phyloP scores from a whole-genome alignment of 2,113 vertebrate genomes.

The Cervus canadensis region DNA sequence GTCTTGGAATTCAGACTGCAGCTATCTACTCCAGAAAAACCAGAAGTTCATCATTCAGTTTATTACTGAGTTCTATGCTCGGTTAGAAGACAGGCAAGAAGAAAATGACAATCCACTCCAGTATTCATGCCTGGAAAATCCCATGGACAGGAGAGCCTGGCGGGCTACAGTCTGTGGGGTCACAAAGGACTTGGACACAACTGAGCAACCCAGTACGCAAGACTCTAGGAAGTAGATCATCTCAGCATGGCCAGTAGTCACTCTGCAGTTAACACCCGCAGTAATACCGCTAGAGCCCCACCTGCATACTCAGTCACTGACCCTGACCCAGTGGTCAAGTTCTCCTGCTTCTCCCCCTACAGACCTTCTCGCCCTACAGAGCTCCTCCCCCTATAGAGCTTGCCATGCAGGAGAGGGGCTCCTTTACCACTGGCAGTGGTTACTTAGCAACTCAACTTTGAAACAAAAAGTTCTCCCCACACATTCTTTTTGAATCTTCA shows the following conservation, averaged over 20 bases:
- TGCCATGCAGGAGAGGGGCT: neutral
- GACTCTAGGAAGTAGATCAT: neutral
- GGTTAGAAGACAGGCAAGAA: neutral
- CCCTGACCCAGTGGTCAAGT: rapidly evolving
- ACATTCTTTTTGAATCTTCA: neutral
- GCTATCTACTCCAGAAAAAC: neutral
- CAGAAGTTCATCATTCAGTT: neutral
- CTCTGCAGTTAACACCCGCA: neutral
- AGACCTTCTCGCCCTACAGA: neutral
- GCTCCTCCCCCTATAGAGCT: rapidly evolving
- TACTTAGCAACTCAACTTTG: neutral
- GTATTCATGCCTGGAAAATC: neutral
- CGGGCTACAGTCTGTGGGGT: neutral
- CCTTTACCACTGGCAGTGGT: neutral
- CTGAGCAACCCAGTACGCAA: rapidly evolving
- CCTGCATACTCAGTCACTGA: neutral
- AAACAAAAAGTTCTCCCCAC: neutral
- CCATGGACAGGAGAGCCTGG: neutral
- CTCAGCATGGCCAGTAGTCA: neutral
- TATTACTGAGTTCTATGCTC: neutral
- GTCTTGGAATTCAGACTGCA: neutral
- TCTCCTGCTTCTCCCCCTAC: neutral
- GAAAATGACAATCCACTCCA: neutral
- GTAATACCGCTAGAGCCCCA: rapidly evolving
- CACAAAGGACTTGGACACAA: neutral